A percentile compares a stretch with the other conserved stretches of the same genome.
Conservation (phyloP, 2,888 invertebrate genomes). For the Aspidapion aeneum region DNA sequence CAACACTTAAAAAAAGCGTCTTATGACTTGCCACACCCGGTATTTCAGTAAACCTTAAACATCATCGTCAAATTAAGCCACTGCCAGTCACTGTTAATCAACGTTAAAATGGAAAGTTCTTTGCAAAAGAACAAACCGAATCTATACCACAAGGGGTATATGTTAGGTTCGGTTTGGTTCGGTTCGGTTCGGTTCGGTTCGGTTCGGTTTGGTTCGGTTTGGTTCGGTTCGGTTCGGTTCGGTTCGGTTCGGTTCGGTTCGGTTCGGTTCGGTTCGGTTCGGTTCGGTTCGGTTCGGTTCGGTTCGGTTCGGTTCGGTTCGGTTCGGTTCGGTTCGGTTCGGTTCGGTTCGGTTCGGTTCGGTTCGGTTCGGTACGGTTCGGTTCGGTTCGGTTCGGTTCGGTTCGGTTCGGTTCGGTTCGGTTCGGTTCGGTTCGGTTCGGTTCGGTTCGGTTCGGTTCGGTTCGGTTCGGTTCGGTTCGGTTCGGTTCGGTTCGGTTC, state of each 20-base stretch:
- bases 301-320: conserved; percentile 1
- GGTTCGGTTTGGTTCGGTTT: conserved; percentile 1
- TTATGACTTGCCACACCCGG: too few relatives aligned
- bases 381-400: conserved; percentile 12
- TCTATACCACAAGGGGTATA: too few relatives aligned
- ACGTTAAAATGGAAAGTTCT: too few relatives aligned
- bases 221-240: conserved; percentile 7
- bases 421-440: conserved; percentile 12
- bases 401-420: conserved; percentile 12
- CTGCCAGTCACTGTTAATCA: too few relatives aligned
- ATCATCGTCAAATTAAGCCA: too few relatives aligned
- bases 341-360: conserved; percentile 9
- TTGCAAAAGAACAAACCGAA: too few relatives aligned
- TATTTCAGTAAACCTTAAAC: too few relatives aligned
- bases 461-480: conserved; percentile 12
- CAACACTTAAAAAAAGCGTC: too few relatives aligned
- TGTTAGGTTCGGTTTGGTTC: too few relatives aligned
- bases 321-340: conserved; percentile 10
- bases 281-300: conserved; percentile 12
- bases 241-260: conserved; percentile 11
- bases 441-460: conserved; percentile 12
- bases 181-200: background rate
- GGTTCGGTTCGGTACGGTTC: conserved; percentile 12
- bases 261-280: conserved; percentile 12
- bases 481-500: conserved; percentile 12